Conservation (phyloP, 2,888 invertebrate genomes). For the Pyrrhosoma nymphula region DNA sequence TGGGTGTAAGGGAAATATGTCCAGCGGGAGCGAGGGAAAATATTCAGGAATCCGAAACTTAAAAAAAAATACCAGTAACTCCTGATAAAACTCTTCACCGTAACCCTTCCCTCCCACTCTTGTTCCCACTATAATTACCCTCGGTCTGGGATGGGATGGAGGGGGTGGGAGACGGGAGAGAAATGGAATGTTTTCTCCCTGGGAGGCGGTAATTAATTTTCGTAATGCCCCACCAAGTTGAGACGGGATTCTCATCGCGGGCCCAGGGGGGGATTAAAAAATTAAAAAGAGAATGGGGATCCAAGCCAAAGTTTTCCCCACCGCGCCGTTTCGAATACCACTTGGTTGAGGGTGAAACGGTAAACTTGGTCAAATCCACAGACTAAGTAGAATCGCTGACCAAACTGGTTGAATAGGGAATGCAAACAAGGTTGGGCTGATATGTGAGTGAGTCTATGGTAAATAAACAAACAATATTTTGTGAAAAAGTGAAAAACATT, state of each 20-base stretch:
- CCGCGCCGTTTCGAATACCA: neutral
- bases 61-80: neutral
- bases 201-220: constrained; percentile 11
- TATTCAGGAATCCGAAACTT: constrained; percentile 16
- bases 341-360: neutral
- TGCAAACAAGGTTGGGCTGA: too few relatives aligned
- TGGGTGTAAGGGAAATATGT: neutral
- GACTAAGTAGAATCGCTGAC: too few relatives aligned
- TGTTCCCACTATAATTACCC: neutral
- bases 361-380: neutral
- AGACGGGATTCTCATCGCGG: neutral
- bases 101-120: neutral
- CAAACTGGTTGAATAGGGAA: too few relatives aligned
- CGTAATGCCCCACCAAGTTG: neutral
- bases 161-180: too few relatives aligned
- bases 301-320: neutral
- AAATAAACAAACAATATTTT: neutral
- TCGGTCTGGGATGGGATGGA: neutral
- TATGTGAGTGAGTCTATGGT: neutral
- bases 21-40: neutral
- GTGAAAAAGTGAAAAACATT: neutral
- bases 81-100: neutral
- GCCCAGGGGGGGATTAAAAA: neutral
- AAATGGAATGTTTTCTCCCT: neutral
- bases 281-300: neutral